Conservation (phyloP, 2,797 vertebrate genomes). For the Glyptemys insculpta region DNA sequence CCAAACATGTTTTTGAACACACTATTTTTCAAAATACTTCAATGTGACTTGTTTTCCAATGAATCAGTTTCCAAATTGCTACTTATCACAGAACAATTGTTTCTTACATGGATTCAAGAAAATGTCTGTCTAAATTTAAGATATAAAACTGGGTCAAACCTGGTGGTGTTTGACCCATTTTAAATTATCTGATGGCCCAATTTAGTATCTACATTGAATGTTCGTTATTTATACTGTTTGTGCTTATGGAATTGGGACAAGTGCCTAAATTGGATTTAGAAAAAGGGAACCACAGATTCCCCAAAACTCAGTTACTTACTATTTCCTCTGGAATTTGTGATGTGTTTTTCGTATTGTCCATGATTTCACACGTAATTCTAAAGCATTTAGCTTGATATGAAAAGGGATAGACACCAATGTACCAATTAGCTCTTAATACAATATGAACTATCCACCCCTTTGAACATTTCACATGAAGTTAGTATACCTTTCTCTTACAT, state of each 20-base stretch:
- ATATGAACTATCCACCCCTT: background rate
- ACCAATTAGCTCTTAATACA: background rate
- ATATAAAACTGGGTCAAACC: slow-evolving; percentile 18
- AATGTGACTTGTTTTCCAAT: slow-evolving; percentile 12
- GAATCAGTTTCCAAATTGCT: slow-evolving; percentile 58
- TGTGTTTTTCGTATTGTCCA: background rate
- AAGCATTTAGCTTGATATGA: background rate
- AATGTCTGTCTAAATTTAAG: slow-evolving; percentile 45
- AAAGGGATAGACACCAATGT: background rate
- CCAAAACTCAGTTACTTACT: background rate
- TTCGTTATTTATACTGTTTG: slow-evolving; percentile 8
- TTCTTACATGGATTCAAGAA: slow-evolving; percentile 24
- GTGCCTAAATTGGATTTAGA: background rate
- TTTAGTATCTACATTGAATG: background rate
- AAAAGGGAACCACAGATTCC: background rate
- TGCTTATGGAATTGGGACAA: slow-evolving; percentile 44
- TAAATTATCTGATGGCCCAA: background rate
- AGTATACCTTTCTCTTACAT: background rate
- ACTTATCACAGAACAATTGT: slow-evolving; percentile 24
- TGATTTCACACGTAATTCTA: background rate
- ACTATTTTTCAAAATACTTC: slow-evolving; percentile 47
- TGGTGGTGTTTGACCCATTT: background rate
- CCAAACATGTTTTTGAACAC: slow-evolving; percentile 54
- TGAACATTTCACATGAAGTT: background rate
- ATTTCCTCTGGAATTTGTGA: background rate